These are phyloP conservation scores for Bibio marci DNA, from an alignment of 2,888 invertebrate species.

Conservation along the genomic window DNA sequence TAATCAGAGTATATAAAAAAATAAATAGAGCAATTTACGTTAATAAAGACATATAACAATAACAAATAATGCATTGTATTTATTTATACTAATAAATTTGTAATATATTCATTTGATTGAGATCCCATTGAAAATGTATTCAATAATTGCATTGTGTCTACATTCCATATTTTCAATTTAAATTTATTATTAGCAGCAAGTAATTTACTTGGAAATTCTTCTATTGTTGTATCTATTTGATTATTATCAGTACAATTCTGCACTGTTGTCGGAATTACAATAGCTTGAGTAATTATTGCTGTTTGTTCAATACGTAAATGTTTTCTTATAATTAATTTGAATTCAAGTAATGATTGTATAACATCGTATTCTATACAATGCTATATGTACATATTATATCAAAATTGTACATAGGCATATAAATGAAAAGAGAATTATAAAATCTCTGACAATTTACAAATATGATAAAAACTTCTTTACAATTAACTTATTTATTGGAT, in stretches of 20 bases:
- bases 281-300: constrained; percentile 27
- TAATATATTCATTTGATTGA: constrained; percentile 43
- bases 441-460: no score
- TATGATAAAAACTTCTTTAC: no score
- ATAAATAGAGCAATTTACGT: no score
- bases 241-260: no score
- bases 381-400: background rate
- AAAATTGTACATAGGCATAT: constrained; percentile 6
- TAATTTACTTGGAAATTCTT: constrained; percentile 6
- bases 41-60: no score
- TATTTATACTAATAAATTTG: constrained; percentile 22
- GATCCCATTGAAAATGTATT: constrained; percentile 45
- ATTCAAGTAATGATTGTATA: constrained; percentile 16
- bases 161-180: constrained; percentile 52
- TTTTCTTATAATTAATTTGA: constrained; percentile 16
- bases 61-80: background rate
- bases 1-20: no score
- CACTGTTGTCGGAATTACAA: constrained; percentile 3
- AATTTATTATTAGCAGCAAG: constrained; percentile 26
- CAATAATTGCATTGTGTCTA: constrained; percentile 43
- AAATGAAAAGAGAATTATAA: background rate
- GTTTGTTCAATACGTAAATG: constrained; percentile 32
- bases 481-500: no score
- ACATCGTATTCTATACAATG: constrained; percentile 30
- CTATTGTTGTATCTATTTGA: no score